Evolutionary conservation across 1,140 invertebrate genomes (phyloP), one percentile per base, ranked within the genome.

Genomic region (Aethina tumida): DNA sequence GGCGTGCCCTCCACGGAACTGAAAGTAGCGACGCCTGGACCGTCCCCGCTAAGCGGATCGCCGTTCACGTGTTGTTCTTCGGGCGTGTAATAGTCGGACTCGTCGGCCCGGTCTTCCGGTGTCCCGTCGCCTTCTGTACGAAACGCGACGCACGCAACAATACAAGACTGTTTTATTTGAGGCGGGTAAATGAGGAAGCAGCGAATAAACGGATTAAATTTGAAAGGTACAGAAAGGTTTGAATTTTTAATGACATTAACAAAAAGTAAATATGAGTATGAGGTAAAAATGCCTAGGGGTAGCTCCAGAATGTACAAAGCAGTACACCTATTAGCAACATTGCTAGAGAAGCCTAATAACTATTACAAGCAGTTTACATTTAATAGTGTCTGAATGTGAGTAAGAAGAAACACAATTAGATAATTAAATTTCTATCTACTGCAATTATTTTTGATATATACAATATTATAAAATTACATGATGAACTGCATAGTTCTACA

Each of bases 41-140:
- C 33, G 28, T 41, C 19, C 53, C 49, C 31, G 56, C 56, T 24
- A 53, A 35, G 5, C 43, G 43, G 5, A 43, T 43, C 4, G 69
- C 64, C 39, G 71, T 71, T 29, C 74, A 74, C 37, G 68, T 65
- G 21, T n/a, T 74, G 72, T 58, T 80, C 77, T 54, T 80, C 78
- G 1, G 77, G 77, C 2, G 77, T 79, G 60, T 77, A 80, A 61
- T 79, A 79, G 58, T 80, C 77, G 5, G 77, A 79, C 58, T 80
- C 77, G 20, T 79, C 76, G 30, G 67, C 69, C 13, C 47, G 28
- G 45, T 53, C 53, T 35, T 45, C 50, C 5, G n/a, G n/a, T n/a
- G n/a, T 32, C 30, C 18, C 2, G 12, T 18, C 30, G 14, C 5
- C 17, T 19, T 32, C 9, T 8, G 21, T 10, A 28, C 5, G 10